A percentile compares a stretch with the other conserved stretches of the same genome.
Evolutionary conservation across 2,113 vertebrate genomes (phyloP).

Genomic region (Zosterops pallidus): DNA sequence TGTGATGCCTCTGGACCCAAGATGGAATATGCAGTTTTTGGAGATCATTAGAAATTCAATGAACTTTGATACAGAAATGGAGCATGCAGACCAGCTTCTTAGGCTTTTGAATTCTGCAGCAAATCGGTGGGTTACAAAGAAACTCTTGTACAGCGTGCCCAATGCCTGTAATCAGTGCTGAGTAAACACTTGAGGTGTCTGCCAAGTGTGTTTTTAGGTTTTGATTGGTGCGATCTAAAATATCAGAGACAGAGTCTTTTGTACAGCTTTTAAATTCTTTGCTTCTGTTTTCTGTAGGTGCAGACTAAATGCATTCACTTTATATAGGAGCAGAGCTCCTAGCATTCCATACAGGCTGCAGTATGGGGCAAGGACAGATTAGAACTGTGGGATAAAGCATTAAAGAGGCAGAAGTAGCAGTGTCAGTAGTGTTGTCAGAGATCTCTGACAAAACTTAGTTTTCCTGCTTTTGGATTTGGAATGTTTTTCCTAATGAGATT

Average conservation of each 20-base stretch:
- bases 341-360: neutral
- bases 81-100: slow-evolving; percentile 83
- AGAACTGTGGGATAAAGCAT: neutral
- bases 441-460: neutral
- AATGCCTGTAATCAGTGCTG: neutral
- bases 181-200: neutral
- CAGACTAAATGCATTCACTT: neutral
- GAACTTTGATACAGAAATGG: slow-evolving; percentile 86
- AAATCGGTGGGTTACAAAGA: slow-evolving; percentile 80
- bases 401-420: neutral
- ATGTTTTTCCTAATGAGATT: neutral
- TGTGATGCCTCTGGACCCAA: slow-evolving; percentile 89
- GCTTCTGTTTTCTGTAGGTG: neutral
- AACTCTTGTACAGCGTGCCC: neutral
- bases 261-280: neutral
- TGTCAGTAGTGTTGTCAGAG: neutral
- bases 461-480: neutral
- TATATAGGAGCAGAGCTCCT: neutral
- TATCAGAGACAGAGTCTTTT: neutral
- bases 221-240: neutral
- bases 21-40: slow-evolving; percentile 95
- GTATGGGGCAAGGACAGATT: neutral
- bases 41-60: slow-evolving; percentile 88
- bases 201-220: neutral
- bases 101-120: slow-evolving; percentile 84